Evolutionary conservation across 1,140 invertebrate species (phyloP), one percentile per base, ranked within the genome.

Genomic region (Scaptomyza pallida): DNA sequence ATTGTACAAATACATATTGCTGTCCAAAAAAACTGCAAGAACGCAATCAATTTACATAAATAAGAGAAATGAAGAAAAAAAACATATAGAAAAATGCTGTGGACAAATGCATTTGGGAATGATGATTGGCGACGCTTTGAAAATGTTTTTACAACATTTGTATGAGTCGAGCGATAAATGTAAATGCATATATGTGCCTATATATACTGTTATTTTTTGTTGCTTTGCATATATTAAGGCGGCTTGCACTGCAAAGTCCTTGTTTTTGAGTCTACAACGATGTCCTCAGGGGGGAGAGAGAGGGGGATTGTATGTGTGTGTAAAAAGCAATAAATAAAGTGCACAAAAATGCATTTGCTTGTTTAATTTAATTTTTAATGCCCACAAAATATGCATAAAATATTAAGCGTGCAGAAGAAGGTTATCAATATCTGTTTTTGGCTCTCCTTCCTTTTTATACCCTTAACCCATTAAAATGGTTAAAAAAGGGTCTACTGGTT

Each of bases 331-430:
- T 73, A 86, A 83, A 86, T 76, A 83, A 73, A 76, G 19, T 40
- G 35, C 52, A 47, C 50, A 72, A 62, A 60, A 81, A 81, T 78
- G 60, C 81, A 85, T 85, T 79, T 77, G 81, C 81, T 85, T 86
- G 81, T 86, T 85, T 85, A 85, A 86, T 86, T 86, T 88, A 86
- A 86, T 86, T 88, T 86, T 86, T 86, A 86, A 88, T 86, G 81
- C 82, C 73, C 81, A 88, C 82, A 81, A 86, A 85, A 86, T 86
- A 86, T 86, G 82, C 82, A 86, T 83, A 83, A 83, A 83, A 83
- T 80, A 83, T 83, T 76, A 83, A 81, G 78, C 69, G 74, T 73
- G 63, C 55, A 64, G 26, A 26, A 63, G 23, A 30, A 30, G 55
- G 63, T 50, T 59, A 77, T 60, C 68, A 72, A 47, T 52, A 33